Conservation (phyloP, 2,888 invertebrate species). For the Eupithecia inturbata region DNA sequence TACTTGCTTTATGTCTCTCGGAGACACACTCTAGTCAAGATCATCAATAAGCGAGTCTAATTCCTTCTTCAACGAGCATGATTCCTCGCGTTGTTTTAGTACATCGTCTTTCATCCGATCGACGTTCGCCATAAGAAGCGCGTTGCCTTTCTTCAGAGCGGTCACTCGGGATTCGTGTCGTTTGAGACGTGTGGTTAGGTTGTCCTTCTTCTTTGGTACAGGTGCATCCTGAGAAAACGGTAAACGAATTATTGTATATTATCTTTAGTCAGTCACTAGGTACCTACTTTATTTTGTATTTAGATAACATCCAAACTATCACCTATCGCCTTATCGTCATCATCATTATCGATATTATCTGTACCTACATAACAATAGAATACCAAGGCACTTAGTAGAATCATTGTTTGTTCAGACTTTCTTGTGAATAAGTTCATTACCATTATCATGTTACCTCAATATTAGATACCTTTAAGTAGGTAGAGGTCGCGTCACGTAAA, state of each 20-base stretch:
- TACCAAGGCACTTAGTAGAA: not conserved
- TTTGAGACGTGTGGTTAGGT: conserved; percentile 86
- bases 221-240: conserved; percentile 83
- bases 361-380: not conserved
- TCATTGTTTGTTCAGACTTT: not conserved
- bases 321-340: not conserved
- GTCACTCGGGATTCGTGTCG: conserved; percentile 91
- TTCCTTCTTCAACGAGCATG: conserved; percentile 90
- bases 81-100: conserved; percentile 91
- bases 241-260: not conserved
- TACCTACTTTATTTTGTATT: not conserved
- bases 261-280: not conserved
- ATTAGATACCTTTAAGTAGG: too few relatives aligned
- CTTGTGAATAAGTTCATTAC: not conserved
- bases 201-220: conserved; percentile 86
- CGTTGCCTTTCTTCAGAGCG: conserved; percentile 94
- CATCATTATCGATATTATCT: not conserved
- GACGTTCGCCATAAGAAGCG: conserved; percentile 93
- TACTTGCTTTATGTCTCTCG: too few relatives aligned
- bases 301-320: not conserved
- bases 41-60: conserved; percentile 94
- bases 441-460: too few relatives aligned
- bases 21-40: too few relatives aligned
- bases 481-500: too few relatives aligned
- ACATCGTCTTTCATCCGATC: conserved; percentile 94